A percentile compares a stretch with the other conserved stretches of the same genome.
Evolutionary conservation across 2,797 vertebrate species (phyloP).

Genomic region (Sebastes hubbsi): DNA sequence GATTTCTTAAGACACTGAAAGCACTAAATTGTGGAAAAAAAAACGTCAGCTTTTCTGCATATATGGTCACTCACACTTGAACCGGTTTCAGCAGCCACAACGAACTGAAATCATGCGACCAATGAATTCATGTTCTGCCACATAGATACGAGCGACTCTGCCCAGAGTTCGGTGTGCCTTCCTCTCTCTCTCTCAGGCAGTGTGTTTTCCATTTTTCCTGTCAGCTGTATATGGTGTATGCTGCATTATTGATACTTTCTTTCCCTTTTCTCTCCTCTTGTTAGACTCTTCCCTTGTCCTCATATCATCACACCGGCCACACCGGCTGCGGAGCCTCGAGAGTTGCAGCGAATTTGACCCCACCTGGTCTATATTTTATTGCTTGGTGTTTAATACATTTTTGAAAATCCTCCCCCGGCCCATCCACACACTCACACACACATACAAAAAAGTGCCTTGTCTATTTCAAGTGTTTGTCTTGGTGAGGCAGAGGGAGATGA

Average conservation of each 20-base stretch:
- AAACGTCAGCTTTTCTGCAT: neutral
- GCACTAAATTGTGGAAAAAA: neutral
- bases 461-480: conserved; percentile 72
- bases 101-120: conserved; percentile 27
- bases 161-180: conserved; percentile 23
- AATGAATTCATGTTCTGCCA: conserved; percentile 24
- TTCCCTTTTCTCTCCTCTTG: conserved; percentile 59
- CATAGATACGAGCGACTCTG: conserved; percentile 14
- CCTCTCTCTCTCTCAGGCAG: conserved; percentile 32
- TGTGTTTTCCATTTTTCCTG: conserved; percentile 63
- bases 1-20: neutral
- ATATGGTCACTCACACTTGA: neutral
- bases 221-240: conserved; percentile 60
- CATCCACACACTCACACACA: neutral
- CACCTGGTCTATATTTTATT: conserved; percentile 80
- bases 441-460: conserved; percentile 32
- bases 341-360: conserved; percentile 71
- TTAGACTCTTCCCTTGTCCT: conserved; percentile 68
- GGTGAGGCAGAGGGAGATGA: conserved; percentile 65
- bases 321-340: conserved; percentile 61
- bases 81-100: neutral
- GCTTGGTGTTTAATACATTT: conserved; percentile 79
- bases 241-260: conserved; percentile 79
- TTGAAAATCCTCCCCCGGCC: conserved; percentile 62
- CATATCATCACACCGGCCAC: conserved; percentile 65